phyloP scores from a whole-genome alignment of 37 sponge, comb jelly and placozoan species.

The Tethya wilhelma region DNA sequence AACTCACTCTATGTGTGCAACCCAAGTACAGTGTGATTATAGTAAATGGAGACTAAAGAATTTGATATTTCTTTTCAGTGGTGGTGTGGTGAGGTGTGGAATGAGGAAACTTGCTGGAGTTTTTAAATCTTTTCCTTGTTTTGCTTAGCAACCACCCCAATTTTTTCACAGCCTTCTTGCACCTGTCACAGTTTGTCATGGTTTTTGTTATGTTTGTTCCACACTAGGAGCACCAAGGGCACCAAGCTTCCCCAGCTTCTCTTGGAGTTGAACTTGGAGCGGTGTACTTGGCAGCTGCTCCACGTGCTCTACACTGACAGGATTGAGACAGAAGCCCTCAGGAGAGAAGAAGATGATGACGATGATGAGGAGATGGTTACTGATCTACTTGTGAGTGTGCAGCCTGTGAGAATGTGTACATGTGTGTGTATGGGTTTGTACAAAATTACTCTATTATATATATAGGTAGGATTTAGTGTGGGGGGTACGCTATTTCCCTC shows the following conservation, averaged over 20 bases:
- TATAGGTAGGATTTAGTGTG: not conserved
- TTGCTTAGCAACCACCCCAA: too few relatives aligned
- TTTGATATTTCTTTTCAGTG: too few relatives aligned
- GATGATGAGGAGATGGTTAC: constrained; percentile 12
- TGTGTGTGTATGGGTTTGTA: not conserved
- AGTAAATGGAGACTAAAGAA: too few relatives aligned
- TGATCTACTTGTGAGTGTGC: not conserved
- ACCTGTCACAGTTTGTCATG: too few relatives aligned
- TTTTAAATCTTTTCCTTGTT: not conserved
- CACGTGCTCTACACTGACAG: constrained; percentile 47
- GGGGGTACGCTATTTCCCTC: too few relatives aligned
- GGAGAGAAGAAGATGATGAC: constrained; percentile 1
- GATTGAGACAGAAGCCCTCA: constrained; percentile 1
- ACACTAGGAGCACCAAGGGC: not conserved
- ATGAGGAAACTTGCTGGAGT: too few relatives aligned
- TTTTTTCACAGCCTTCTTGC: too few relatives aligned
- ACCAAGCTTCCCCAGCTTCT: not conserved
- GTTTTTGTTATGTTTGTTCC: too few relatives aligned
- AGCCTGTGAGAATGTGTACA: not conserved
- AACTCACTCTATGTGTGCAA: too few relatives aligned
- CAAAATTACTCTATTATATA: not conserved
- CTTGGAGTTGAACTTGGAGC: constrained; percentile 56
- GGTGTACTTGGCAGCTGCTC: constrained; percentile 65
- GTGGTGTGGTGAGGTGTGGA: too few relatives aligned
- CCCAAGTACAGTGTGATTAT: too few relatives aligned